Percentiles rank a stretch among this genome's conserved stretches.
Conservation (phyloP, 1,140 invertebrate species). For the Diabrotica virgifera region DNA sequence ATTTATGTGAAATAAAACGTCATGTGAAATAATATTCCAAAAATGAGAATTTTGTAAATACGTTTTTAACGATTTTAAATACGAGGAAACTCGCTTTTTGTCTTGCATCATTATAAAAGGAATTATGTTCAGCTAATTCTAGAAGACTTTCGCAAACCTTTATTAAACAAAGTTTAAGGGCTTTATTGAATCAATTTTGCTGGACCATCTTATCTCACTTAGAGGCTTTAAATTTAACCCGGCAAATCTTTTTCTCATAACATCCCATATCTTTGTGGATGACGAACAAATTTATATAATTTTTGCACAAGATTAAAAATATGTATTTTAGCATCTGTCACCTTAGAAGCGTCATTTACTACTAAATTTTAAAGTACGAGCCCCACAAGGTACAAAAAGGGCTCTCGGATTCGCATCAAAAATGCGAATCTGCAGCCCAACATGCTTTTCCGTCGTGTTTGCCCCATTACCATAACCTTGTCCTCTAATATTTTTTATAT, state of each 20-base stretch:
- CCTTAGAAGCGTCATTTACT: constrained; percentile 30
- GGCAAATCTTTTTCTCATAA: background rate
- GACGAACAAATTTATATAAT: constrained; percentile 10
- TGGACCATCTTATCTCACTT: background rate
- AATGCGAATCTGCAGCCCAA: constrained; percentile 31
- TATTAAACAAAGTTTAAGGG: background rate
- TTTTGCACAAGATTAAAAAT: constrained; percentile 10
- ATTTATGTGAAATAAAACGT: too few relatives aligned
- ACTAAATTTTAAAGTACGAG: constrained; percentile 36
- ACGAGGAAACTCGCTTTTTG: background rate
- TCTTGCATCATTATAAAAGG: background rate
- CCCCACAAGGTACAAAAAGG: constrained; percentile 33
- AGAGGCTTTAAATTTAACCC: background rate
- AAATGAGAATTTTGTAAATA: background rate
- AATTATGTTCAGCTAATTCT: background rate
- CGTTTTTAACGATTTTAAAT: too few relatives aligned
- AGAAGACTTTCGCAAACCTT: constrained; percentile 2
- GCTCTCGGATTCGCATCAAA: constrained; percentile 27
- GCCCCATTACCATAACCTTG: constrained; percentile 46
- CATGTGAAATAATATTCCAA: background rate
- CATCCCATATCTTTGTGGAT: constrained; percentile 7
- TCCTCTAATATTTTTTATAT: too few relatives aligned
- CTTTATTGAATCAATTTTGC: background rate
- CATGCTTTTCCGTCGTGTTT: constrained; percentile 43
- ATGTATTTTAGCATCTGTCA: constrained; percentile 18